Evolutionary conservation across 2,888 invertebrate genomes (phyloP).

Genomic region (Xylocampa areola): DNA sequence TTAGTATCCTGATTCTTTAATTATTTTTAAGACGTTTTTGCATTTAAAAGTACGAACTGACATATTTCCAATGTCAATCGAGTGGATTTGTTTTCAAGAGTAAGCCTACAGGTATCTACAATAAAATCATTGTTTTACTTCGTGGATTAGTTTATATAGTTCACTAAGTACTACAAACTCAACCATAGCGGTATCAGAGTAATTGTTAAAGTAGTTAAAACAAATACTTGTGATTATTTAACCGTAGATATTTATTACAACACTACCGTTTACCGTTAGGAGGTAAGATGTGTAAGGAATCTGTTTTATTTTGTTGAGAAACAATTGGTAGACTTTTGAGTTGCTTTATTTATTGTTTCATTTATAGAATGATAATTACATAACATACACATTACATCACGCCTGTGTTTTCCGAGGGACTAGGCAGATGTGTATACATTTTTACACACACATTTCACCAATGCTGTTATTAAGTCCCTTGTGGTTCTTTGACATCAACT

Average conservation of each 20-base stretch:
- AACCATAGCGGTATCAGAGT: slow-evolving; percentile 25
- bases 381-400: no score
- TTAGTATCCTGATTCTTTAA: no score
- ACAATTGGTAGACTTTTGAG: neutral
- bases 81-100: no score
- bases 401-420: no score
- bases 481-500: no score
- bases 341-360: neutral
- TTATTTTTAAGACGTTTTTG: no score
- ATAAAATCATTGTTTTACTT: neutral
- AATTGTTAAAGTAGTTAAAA: slow-evolving; percentile 25
- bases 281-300: neutral
- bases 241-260: slow-evolving; percentile 28
- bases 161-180: slow-evolving; percentile 8
- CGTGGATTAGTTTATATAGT: neutral
- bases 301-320: neutral
- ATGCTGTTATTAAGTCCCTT: no score
- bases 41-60: no score
- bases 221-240: slow-evolving; percentile 23
- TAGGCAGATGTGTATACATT: no score
- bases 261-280: slow-evolving; percentile 23
- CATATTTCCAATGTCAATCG: no score
- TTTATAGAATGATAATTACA: neutral
- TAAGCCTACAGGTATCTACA: no score
- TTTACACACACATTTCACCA: no score